A percentile compares a stretch with the other conserved stretches of the same genome.
These are phyloP conservation scores for Sebastes hopkinsi DNA, from an alignment of 2,797 vertebrate species.

Conservation along the genomic window DNA sequence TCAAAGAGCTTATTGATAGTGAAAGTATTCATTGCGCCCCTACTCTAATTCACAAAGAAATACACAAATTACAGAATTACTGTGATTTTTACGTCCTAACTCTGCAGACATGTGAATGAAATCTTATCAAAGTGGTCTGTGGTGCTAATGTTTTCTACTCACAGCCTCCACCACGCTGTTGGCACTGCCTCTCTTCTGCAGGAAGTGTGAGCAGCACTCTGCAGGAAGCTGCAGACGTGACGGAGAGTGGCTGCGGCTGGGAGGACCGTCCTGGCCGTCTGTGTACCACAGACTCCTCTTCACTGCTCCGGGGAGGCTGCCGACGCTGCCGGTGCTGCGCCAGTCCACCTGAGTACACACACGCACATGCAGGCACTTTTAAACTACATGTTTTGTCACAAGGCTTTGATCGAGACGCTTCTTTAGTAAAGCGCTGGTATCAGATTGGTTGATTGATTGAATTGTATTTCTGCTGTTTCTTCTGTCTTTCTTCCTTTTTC, in stretches of 20 bases:
- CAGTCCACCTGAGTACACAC: constrained; percentile 85
- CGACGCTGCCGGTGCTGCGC: constrained; percentile 86
- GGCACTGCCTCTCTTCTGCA: constrained; percentile 93
- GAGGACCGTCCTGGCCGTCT: constrained; percentile 82
- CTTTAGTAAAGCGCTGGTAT: background rate
- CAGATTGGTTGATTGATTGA: background rate
- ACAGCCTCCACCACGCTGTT: constrained; percentile 97
- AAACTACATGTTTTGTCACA: background rate
- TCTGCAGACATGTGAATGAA: background rate
- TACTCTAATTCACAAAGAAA: background rate
- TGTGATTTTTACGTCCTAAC: background rate
- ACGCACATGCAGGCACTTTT: background rate
- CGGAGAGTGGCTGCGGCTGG: constrained; percentile 85
- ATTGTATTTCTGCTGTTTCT: background rate
- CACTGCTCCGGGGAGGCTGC: constrained; percentile 87
- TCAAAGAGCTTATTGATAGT: background rate
- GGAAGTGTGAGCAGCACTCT: constrained; percentile 83
- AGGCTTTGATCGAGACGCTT: background rate
- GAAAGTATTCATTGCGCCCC: background rate
- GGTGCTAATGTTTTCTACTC: constrained; percentile 68
- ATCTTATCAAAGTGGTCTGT: background rate
- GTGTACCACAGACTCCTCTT: constrained; percentile 95
- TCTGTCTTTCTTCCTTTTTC: background rate
- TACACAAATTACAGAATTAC: background rate
- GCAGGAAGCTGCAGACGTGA: constrained; percentile 88